Base-by-base conservation (phyloP, 2,888 invertebrate species). In the Dynastes tityus region DNA sequence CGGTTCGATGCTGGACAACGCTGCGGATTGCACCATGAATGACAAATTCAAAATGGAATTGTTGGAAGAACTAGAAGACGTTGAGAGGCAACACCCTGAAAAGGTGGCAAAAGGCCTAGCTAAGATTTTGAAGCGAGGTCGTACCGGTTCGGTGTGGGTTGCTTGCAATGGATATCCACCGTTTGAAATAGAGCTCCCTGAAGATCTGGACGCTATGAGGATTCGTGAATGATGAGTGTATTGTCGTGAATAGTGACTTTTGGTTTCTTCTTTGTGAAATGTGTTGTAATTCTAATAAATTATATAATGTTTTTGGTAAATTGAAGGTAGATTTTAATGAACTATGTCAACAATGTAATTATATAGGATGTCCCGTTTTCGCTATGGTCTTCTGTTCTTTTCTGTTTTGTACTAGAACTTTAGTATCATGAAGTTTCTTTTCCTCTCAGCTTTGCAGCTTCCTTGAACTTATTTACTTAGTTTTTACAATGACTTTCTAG, bases 111-210 rank as follows among this genome's bases (percentile, higher is more conserved):
- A 84, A 78, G 88, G 87, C 13, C 84, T 89, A 85, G 81, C 88
- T 45, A 85, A 84, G 2, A 70, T 89, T 75, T 85, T 89, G n/a
- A 84, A 83, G 64, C 87, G 86, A 61, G 91, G 89, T 2, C 87
- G 89, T 11, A 91, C 89, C 84, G 91, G 91, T 0, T 90, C 90
- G 1, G 89, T 90, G 0, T 92, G 91, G 91, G 86, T 90, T 32
- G 88, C 89, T 27, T 90, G 91, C 85, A 91, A 89, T 1, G 87
- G 85, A 0, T 84, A 88, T 76, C 88, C 89, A 2, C 86, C 87
- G 58, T 87, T 86, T 78, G 84, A 88, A 83, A 86, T 88, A 84
- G 87, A 88, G 87, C 88, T 84, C 63, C 83, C 83, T 16, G 82
- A 82, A 8, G 67, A 77, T 51, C 37, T 74, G 13, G 77, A 80